Percentiles rank a stretch among this genome's conserved stretches.
phyloP scores from a whole-genome alignment of 2,797 vertebrate genomes.

The Schizopygopsis pylzovi region DNA sequence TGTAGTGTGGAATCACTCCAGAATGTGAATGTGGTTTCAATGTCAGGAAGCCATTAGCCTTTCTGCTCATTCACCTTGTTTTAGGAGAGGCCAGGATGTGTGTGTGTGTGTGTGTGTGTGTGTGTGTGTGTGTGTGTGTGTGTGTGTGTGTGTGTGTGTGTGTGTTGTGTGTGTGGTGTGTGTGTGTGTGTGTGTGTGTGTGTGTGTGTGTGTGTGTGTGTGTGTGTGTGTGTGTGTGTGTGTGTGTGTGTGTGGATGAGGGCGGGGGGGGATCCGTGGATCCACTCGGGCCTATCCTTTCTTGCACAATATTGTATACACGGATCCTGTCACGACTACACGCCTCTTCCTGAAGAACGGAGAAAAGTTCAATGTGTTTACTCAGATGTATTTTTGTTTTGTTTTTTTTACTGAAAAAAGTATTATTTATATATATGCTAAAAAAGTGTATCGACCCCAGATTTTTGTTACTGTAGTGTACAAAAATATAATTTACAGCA shows the following conservation, averaged over 20 bases:
- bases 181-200: not conserved
- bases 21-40: constrained; percentile 60
- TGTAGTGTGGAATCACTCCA: constrained; percentile 51
- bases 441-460: not conserved
- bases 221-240: too few relatives aligned
- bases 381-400: not conserved
- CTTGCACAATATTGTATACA: not conserved
- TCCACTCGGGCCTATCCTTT: not conserved
- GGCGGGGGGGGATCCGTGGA: not conserved
- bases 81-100: constrained; percentile 21
- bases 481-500: not conserved
- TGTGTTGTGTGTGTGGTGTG: not conserved
- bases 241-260: not conserved
- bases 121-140: not conserved
- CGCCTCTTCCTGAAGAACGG: not conserved
- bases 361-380: not conserved
- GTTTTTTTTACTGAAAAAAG: not conserved
- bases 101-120: not conserved
- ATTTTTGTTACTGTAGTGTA: not conserved
- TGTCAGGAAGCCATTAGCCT: constrained; percentile 58
- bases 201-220: constrained; percentile 4
- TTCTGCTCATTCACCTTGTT: constrained; percentile 32
- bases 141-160: not conserved
- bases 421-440: not conserved
- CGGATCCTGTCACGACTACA: not conserved